Evolutionary conservation across 2,113 vertebrate genomes (phyloP), one percentile per base, ranked within the genome.

Genomic region (Pantherophis guttatus): DNA sequence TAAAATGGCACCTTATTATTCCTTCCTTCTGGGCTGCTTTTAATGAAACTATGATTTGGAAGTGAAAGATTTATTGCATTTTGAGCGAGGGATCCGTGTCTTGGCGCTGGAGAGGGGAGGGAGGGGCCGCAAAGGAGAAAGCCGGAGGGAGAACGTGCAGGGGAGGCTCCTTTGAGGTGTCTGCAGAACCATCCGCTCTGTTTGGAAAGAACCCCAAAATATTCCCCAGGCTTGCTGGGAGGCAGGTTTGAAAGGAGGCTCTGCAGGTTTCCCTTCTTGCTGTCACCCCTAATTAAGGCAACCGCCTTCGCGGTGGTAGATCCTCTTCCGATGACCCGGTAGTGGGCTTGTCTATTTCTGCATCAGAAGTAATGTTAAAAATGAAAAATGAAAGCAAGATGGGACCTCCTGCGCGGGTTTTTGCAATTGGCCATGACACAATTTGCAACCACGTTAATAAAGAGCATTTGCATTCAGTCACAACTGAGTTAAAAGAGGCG

Each of bases 41-140:
- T 98, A 98, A 98, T 96, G 98, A 98, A 96, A 96, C 96, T 62
- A n/a, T 93, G 96, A 97, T 97, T 98, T 97, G 97, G 96, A 98
- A 97, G 97, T 96, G 97, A 97, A 97, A 97, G 98, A 98, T 97
- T 97, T 98, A 97, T 98, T 97, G 93, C 95, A 96, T 96, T 97
- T 96, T 53, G 2, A 93, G 93, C 96, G 93, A 95, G 95, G 94
- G 94, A 96, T 95, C 57, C 94, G 94, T 95, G 93, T 91, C 70
- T 92, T 94, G 93, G 88, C 81, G 94, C 5, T 19, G 89, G 88
- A 89, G 96, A 86, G 24, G 94, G 93, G 94, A 91, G 29, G 26
- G 52, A 11, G 9, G 1, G 29, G 75, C 75, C 1, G 19, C 10
- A 5, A 87, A 94, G 57, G 21, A 58, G 26, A 26, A n/a, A 48